These are phyloP conservation scores for Cantharis rustica DNA, from an alignment of 2,888 invertebrate species.

Conservation along the genomic window DNA sequence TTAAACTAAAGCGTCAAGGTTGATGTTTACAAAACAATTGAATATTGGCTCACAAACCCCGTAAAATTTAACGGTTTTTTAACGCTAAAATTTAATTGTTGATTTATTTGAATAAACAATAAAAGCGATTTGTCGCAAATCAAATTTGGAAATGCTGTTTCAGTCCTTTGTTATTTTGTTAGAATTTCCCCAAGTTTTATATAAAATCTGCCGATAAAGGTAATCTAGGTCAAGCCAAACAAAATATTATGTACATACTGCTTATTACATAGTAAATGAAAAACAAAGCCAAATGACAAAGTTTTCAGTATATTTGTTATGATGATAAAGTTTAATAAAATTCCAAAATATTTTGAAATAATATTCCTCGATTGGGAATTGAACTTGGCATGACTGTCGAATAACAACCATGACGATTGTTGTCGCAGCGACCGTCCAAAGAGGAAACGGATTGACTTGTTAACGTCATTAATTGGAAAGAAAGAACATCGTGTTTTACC, in stretches of 20 bases:
- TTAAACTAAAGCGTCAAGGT: background rate
- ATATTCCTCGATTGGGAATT: too few relatives aligned
- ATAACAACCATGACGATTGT: too few relatives aligned
- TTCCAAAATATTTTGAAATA: background rate
- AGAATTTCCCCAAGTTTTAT: background rate
- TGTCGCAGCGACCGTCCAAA: too few relatives aligned
- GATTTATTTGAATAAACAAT: background rate
- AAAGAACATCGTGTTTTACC: too few relatives aligned
- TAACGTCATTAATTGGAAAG: too few relatives aligned
- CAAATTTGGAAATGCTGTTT: background rate
- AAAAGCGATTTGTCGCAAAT: background rate
- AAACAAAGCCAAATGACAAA: background rate
- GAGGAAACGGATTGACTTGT: too few relatives aligned
- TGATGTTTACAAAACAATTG: background rate
- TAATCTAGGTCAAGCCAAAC: background rate
- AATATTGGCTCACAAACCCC: background rate
- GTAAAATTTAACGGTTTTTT: background rate
- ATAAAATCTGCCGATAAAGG: background rate
- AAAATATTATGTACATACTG: background rate
- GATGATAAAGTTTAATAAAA: background rate
- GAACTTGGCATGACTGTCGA: too few relatives aligned
- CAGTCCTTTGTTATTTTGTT: background rate
- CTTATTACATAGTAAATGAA: background rate
- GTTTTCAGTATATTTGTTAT: background rate
- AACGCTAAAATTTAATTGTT: background rate